Base-by-base conservation (phyloP, 2,113 vertebrate species). In the Hippocampus abdominalis region DNA sequence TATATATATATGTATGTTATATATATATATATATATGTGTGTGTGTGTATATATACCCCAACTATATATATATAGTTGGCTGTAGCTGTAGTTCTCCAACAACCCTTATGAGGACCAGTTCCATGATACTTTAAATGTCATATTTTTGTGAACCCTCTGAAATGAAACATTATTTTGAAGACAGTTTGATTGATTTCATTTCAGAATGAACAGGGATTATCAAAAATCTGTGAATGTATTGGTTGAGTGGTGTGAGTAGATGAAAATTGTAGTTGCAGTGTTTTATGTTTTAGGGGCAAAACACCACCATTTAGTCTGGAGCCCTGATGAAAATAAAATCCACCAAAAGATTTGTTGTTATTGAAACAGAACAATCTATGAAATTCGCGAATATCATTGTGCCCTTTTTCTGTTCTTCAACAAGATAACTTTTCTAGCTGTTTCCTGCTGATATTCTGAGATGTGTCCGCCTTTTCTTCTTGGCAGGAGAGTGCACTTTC, bases 331-430 rank as follows among this genome's bases (percentile, higher is more conserved):
- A 7, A 6, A 49, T 18, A 21, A 49, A 18, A 49, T 20, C 6
- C 18, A 49, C 48, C n/a, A 54, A 15, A 29, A 59, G 15, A 8
- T n/a, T 10, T 23, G 23, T 54, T n/a, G 51, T 54, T n/a, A 23
- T 54, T 23, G 56, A 27, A 59, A 29, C 23, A 15, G 23, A 56
- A 18, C 15, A 32, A 54, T 51, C 20, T 51, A n/a, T 36, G 29
- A 36, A 60, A 60, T 9, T 32, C 27, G 10, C 57, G 20, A 32
- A 59, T 57, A 57, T 54, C 57, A 15, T 32, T 40, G 36, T 21
- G 2, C 60, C 32, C 60, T 21, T 39, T 63, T 63, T 64, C 62
- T 64, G 5, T 64, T 42, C 62, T 64, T 64, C 61, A 64, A 42
- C 42, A 44, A 64, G 21, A 64, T 64, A 64, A 64, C 39, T 23